A percentile compares a stretch with the other conserved stretches of the same genome.
Conservation (phyloP, 2,797 vertebrate genomes). For the Acipenser ruthenus region DNA sequence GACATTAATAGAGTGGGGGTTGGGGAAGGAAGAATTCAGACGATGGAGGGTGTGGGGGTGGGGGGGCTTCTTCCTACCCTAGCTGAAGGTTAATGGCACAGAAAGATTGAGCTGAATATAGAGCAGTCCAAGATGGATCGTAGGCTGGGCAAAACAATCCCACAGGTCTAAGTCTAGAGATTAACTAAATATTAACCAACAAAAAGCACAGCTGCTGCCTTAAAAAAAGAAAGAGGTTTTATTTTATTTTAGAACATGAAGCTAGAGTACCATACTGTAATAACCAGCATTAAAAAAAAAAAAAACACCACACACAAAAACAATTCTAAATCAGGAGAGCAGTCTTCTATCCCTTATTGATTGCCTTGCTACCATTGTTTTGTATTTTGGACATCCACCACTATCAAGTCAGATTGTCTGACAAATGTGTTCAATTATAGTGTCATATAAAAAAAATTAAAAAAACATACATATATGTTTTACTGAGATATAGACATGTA, state of each 20-base stretch:
- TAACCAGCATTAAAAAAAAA: background rate
- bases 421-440: background rate
- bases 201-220: constrained; percentile 26
- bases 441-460: too few species aligned
- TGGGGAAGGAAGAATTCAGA: background rate
- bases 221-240: constrained; percentile 19
- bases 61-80: constrained; percentile 27
- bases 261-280: constrained; percentile 5
- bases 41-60: background rate
- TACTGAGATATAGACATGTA: too few species aligned
- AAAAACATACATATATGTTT: background rate
- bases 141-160: constrained; percentile 29
- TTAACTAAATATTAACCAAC: constrained; percentile 51
- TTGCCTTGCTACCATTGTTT: background rate
- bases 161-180: constrained; percentile 54
- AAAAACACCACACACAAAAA: constrained; percentile 1
- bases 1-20: background rate
- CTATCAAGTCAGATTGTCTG: background rate
- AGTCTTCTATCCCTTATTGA: background rate
- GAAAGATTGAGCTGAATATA: constrained; percentile 37
- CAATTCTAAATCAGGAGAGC: background rate
- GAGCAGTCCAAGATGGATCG: constrained; percentile 33
- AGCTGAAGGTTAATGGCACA: constrained; percentile 57
- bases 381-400: background rate
- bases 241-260: constrained; percentile 2